A percentile compares a stretch with the other conserved stretches of the same genome.
Evolutionary conservation across 2,113 vertebrate species (phyloP).

Genomic region (Rhombomys opimus): DNA sequence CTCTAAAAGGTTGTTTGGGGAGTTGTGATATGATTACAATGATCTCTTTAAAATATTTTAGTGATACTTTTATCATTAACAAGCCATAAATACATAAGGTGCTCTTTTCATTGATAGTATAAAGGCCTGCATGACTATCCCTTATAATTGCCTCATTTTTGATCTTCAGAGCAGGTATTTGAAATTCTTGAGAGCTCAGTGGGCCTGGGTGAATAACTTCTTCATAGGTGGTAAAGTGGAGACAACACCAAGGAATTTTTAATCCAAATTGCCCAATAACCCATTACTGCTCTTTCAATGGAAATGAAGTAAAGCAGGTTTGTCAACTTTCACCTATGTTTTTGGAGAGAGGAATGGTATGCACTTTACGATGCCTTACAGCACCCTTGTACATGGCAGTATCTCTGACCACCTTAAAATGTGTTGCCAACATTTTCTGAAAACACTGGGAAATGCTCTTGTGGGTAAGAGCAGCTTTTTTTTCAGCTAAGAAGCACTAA

Average conservation of each 20-base stretch:
- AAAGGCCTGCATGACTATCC: background rate
- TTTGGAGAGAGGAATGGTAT: background rate
- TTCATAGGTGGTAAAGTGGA: slow-evolving; percentile 43
- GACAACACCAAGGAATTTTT: slow-evolving; percentile 45
- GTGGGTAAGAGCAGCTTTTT: background rate
- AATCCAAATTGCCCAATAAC: slow-evolving; percentile 48
- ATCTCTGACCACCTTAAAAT: background rate
- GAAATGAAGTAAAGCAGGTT: slow-evolving; percentile 31
- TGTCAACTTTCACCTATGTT: slow-evolving; percentile 32
- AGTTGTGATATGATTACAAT: background rate
- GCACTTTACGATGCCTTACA: background rate
- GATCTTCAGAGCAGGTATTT: slow-evolving; percentile 16
- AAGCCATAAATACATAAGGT: slow-evolving; percentile 26
- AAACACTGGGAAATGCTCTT: slow-evolving; percentile 44
- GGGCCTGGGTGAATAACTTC: background rate
- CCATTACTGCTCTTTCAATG: background rate
- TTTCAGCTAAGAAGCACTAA: slow-evolving; percentile 29
- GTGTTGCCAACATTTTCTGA: slow-evolving; percentile 8
- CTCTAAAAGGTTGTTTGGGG: background rate
- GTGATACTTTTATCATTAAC: slow-evolving; percentile 25
- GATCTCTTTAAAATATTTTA: background rate
- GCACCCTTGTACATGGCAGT: background rate
- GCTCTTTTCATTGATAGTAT: slow-evolving; percentile 25
- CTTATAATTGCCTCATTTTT: slow-evolving; percentile 37
- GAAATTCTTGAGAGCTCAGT: background rate